Evolutionary conservation across 2,888 invertebrate species (phyloP).

Genomic region (Phyllotreta cruciferae): DNA sequence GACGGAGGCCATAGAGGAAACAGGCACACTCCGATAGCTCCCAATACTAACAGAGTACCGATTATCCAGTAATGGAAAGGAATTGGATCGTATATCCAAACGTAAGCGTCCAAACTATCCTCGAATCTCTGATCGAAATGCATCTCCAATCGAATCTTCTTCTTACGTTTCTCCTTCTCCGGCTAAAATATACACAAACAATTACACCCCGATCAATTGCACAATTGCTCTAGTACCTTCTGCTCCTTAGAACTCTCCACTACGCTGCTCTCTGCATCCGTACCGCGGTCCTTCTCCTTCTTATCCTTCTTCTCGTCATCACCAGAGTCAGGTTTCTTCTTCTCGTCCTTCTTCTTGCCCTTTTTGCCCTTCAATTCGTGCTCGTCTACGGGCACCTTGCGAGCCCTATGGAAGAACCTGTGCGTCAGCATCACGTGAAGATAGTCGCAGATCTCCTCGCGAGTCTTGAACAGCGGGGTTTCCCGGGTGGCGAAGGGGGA

Average conservation of each 20-base stretch:
- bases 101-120: conserved; percentile 94
- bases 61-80: conserved; percentile 94
- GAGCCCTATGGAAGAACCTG: conserved; percentile 95
- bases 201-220: background rate
- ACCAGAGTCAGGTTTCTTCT: conserved; percentile 58
- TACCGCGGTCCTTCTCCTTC: conserved; percentile 60
- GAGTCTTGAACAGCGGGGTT: conserved; percentile 78
- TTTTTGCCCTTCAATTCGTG: conserved; percentile 69
- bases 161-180: conserved; percentile 75
- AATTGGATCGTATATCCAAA: conserved; percentile 98
- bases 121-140: conserved; percentile 94
- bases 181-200: conserved; percentile 39
- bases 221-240: conserved; percentile 30
- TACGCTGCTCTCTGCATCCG: conserved; percentile 64
- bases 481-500: conserved; percentile 88
- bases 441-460: conserved; percentile 81
- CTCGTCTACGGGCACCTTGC: conserved; percentile 81
- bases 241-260: conserved; percentile 63
- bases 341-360: conserved; percentile 60
- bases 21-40: conserved; percentile 93
- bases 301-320: conserved; percentile 63
- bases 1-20: conserved; percentile 99
- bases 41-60: conserved; percentile 87
- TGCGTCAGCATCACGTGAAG: conserved; percentile 86
- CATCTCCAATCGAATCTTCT: conserved; percentile 96